phyloP scores from a whole-genome alignment of 1,140 invertebrate genomes.

The Chrysoperla carnea region DNA sequence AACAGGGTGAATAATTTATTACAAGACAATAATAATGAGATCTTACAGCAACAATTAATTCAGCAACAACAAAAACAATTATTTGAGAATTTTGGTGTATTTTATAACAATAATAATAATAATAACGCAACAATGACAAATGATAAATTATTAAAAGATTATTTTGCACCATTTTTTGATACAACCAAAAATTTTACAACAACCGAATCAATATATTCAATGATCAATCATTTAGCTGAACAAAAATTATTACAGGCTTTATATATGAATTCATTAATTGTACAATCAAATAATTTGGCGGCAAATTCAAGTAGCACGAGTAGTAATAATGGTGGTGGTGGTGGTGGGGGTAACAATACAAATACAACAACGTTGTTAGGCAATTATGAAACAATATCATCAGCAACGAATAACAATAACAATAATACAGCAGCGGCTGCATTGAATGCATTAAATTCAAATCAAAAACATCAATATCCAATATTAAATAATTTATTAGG shows the following conservation, averaged over 20 bases:
- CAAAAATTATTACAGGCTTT: constrained; percentile 37
- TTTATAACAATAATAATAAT: constrained; percentile 3
- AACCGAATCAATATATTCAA: constrained; percentile 19
- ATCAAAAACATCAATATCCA: neutral
- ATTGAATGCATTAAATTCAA: neutral
- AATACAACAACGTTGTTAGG: neutral
- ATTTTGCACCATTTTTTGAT: neutral
- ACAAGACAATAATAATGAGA: constrained; percentile 6
- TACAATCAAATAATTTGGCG: constrained; percentile 23
- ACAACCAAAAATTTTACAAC: constrained; percentile 4
- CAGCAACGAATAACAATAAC: no score
- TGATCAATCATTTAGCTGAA: constrained; percentile 26
- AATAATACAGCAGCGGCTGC: neutral
- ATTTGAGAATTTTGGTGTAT: neutral
- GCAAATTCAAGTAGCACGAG: no score
- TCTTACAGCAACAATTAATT: neutral
- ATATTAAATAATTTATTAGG: neutral
- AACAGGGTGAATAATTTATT: constrained; percentile 12
- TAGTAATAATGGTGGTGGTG: constrained; percentile 5
- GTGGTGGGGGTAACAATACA: neutral
- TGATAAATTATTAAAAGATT: constrained; percentile 10
- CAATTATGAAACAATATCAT: no score
- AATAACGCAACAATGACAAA: constrained; percentile 16
- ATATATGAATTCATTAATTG: constrained; percentile 35
- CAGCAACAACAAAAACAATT: no score